phyloP scores from a whole-genome alignment of 2,888 invertebrate species.

The Lithophane ornitopus region DNA sequence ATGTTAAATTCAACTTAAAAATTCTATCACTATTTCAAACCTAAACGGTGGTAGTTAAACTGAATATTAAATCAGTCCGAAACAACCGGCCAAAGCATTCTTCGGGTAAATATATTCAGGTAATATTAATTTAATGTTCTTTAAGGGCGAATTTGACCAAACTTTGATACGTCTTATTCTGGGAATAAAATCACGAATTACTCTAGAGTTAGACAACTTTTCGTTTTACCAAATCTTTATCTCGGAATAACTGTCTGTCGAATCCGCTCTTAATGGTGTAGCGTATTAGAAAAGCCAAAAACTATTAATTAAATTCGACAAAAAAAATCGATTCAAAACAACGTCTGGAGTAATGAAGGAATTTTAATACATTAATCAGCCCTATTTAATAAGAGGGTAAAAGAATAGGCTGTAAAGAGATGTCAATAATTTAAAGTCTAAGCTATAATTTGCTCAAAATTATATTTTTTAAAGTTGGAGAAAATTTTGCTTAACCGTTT shows the following conservation, averaged over 20 bases:
- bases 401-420: neutral
- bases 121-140: neutral
- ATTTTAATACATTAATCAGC: neutral
- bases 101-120: conserved; percentile 1
- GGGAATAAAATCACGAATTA: too few relatives aligned
- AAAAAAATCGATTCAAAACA: neutral
- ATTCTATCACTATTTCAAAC: neutral
- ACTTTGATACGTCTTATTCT: too few relatives aligned
- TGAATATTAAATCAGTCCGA: conserved; percentile 1
- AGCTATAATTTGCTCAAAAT: conserved; percentile 31
- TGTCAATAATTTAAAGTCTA: too few relatives aligned
- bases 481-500: neutral
- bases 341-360: neutral
- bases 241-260: too few relatives aligned
- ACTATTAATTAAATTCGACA: conserved; percentile 1
- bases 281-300: conserved; percentile 40
- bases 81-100: conserved; percentile 7
- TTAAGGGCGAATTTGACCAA: too few relatives aligned
- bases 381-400: neutral
- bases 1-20: neutral
- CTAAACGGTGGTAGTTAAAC: conserved; percentile 15
- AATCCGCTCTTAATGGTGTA: neutral
- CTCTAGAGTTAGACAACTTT: too few relatives aligned
- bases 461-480: neutral
- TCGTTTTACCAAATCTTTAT: too few relatives aligned